Conservation (phyloP, 2,888 invertebrate genomes). For the Synergus laeviventris region DNA sequence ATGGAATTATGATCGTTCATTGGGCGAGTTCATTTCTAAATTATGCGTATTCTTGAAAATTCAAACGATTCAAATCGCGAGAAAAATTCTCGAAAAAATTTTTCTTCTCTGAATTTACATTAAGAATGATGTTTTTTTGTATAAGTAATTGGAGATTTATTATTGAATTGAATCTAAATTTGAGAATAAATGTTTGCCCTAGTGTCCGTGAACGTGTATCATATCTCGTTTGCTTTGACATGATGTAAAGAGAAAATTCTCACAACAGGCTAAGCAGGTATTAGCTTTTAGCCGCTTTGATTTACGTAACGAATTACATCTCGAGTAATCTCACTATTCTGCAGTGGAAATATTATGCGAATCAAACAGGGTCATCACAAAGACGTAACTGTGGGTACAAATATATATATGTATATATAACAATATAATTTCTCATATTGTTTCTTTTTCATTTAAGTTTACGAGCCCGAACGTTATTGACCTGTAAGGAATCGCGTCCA, state of each 20-base stretch:
- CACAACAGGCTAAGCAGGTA: background rate
- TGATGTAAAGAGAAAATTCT: background rate
- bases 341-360: background rate
- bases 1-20: no score
- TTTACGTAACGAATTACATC: slow-evolving; percentile 9
- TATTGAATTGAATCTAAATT: background rate
- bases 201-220: background rate
- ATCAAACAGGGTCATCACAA: background rate
- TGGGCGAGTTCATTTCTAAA: background rate
- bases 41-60: background rate
- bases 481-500: no score
- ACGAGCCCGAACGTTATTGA: no score
- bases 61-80: background rate
- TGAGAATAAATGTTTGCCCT: background rate
- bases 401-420: background rate
- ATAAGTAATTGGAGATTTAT: background rate
- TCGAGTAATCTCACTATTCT: background rate
- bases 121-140: background rate
- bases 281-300: slow-evolving; percentile 5
- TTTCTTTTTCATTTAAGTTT: background rate
- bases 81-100: background rate
- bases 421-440: background rate
- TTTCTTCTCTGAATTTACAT: background rate
- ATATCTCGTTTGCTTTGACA: background rate
- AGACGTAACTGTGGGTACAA: background rate